Conservation (phyloP, 2,797 vertebrate species). For the Sphenopsis melanotis region DNA sequence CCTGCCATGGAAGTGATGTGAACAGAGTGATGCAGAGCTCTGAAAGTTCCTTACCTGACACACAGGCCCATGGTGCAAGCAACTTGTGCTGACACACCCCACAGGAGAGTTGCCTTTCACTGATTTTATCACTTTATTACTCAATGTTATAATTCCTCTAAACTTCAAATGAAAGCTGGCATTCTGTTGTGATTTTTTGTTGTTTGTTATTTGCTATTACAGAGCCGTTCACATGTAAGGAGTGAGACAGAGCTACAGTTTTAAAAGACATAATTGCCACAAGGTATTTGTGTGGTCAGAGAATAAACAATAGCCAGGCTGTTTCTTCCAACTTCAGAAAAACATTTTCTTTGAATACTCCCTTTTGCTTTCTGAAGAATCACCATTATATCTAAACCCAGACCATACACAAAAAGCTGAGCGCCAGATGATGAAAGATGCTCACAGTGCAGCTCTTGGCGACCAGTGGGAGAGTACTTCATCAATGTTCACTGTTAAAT, state of each 20-base stretch:
- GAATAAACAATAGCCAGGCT: constrained; percentile 11
- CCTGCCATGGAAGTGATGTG: neutral
- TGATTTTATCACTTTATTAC: neutral
- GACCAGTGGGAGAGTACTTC: neutral
- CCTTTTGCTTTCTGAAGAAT: constrained; percentile 11
- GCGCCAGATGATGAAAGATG: constrained; percentile 6
- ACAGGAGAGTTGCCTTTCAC: neutral
- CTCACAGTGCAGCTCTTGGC: neutral
- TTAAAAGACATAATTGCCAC: neutral
- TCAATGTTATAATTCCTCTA: neutral
- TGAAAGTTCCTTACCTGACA: neutral
- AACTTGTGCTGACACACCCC: neutral
- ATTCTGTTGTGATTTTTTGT: neutral
- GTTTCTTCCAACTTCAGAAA: constrained; percentile 28
- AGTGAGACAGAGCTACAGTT: neutral
- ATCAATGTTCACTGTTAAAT: neutral
- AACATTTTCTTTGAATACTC: constrained; percentile 15
- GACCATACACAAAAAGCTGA: neutral
- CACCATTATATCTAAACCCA: constrained; percentile 9
- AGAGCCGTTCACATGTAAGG: neutral
- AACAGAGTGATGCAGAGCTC: neutral
- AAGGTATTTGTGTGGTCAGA: constrained; percentile 9
- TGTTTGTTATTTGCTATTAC: neutral
- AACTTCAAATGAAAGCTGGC: neutral
- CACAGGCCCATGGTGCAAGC: neutral